Conservation (phyloP, 2,797 vertebrate species). For the Nasua narica region DNA sequence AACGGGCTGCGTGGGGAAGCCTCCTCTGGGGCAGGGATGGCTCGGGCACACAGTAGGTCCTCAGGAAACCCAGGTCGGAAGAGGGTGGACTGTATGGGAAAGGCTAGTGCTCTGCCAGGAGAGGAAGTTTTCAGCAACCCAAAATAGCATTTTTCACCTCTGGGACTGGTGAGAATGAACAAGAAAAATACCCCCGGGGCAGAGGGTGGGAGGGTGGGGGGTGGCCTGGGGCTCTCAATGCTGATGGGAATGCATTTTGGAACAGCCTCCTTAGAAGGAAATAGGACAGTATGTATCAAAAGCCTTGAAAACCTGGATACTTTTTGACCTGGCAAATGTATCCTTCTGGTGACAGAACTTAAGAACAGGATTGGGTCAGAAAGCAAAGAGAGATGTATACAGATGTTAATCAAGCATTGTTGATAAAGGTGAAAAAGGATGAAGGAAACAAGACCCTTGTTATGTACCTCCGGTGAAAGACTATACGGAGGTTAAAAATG, state of each 20-base stretch:
- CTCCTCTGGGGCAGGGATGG: accelerated
- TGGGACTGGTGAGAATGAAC: not conserved
- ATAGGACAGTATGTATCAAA: not conserved
- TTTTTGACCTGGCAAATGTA: not conserved
- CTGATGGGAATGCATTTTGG: not conserved
- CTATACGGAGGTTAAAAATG: not conserved
- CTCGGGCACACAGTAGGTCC: not conserved
- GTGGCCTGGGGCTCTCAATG: not conserved
- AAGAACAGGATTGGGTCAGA: not conserved
- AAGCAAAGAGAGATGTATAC: not conserved
- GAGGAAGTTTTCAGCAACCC: not conserved
- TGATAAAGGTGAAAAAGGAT: not conserved
- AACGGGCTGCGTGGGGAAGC: not conserved
- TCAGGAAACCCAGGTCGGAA: not conserved
- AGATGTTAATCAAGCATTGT: not conserved
- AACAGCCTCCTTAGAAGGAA: not conserved
- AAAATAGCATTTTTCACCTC: not conserved
- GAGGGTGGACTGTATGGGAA: accelerated
- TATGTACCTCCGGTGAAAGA: not conserved
- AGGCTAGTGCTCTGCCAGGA: not conserved
- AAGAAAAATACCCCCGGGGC: not conserved
- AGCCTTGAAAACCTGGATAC: not conserved
- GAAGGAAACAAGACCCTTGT: not conserved
- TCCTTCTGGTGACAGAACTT: not conserved
- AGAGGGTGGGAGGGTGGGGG: not conserved